Evolutionary conservation across 2,888 invertebrate species (phyloP).

Genomic region (Drosophila rellima): DNA sequence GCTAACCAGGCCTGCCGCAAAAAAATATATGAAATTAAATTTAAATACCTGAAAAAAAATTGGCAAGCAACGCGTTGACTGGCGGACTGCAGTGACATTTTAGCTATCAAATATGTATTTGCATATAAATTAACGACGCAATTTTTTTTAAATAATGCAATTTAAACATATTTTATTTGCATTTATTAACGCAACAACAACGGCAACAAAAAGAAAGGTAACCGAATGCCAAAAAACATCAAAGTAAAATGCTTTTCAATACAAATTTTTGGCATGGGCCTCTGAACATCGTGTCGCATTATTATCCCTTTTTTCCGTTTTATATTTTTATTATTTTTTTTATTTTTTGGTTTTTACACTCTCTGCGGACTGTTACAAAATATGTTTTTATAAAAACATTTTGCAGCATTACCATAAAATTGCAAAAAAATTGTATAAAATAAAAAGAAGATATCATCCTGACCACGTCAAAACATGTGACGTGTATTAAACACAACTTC

Average conservation of each 20-base stretch:
- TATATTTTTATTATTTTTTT: slow-evolving; percentile 18
- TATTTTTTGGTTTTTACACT: slow-evolving; percentile 22
- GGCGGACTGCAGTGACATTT: slow-evolving; percentile 70
- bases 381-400: slow-evolving; percentile 77
- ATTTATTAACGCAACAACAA: slow-evolving; percentile 67
- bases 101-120: slow-evolving; percentile 81
- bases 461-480: slow-evolving; percentile 79
- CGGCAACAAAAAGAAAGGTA: slow-evolving; percentile 31
- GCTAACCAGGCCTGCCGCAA: slow-evolving; percentile 43
- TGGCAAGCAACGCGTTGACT: slow-evolving; percentile 4
- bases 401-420: slow-evolving; percentile 78
- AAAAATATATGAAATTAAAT: slow-evolving; percentile 63
- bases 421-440: slow-evolving; percentile 50
- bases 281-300: slow-evolving; percentile 58
- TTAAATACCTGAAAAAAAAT: slow-evolving; percentile 65
- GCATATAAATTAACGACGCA: slow-evolving; percentile 78
- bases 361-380: slow-evolving; percentile 74
- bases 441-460: slow-evolving; percentile 45
- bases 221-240: slow-evolving; percentile 63
- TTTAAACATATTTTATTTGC: slow-evolving; percentile 81
- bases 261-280: slow-evolving; percentile 54
- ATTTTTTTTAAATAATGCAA: slow-evolving; percentile 78
- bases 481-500: slow-evolving; percentile 73
- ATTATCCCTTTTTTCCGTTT: slow-evolving; percentile 64
- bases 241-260: slow-evolving; percentile 73